A percentile compares a stretch with the other conserved stretches of the same genome.
phyloP scores from a whole-genome alignment of 30 jellyfish, hydroid and myxozoan genomes.

The Hydra vulgaris region DNA sequence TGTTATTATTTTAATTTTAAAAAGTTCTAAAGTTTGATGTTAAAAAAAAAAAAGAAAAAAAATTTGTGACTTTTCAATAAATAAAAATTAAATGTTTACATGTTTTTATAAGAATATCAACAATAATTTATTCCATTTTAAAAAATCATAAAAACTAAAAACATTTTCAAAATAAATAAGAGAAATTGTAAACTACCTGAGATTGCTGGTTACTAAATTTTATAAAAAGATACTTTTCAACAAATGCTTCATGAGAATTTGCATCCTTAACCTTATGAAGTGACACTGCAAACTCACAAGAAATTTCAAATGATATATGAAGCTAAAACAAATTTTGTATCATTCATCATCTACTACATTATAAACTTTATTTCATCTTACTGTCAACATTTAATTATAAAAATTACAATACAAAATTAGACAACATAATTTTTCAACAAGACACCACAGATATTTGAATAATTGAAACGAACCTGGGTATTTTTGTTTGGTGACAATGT shows the following conservation, averaged over 20 bases:
- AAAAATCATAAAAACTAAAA: too few species aligned
- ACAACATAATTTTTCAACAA: neutral
- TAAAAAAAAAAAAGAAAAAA: neutral
- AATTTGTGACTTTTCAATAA: too few species aligned
- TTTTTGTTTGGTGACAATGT: constrained; percentile 13
- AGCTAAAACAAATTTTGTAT: neutral
- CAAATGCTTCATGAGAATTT: neutral
- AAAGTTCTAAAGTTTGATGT: too few species aligned
- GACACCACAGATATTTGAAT: too few species aligned
- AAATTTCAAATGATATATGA: neutral
- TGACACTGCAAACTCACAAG: neutral
- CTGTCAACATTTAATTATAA: neutral
- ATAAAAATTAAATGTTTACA: neutral
- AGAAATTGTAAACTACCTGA: too few species aligned
- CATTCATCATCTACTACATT: neutral
- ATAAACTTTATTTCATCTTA: too few species aligned
- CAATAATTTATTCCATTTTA: neutral
- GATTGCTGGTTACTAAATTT: neutral
- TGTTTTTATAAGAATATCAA: neutral
- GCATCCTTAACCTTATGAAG: neutral
- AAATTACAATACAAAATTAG: neutral
- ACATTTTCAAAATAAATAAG: too few species aligned
- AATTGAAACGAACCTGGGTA: neutral
- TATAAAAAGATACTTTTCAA: neutral
- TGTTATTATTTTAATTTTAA: too few species aligned